Conservation (phyloP, 1,140 invertebrate species). For the Dinoponera quadriceps region DNA sequence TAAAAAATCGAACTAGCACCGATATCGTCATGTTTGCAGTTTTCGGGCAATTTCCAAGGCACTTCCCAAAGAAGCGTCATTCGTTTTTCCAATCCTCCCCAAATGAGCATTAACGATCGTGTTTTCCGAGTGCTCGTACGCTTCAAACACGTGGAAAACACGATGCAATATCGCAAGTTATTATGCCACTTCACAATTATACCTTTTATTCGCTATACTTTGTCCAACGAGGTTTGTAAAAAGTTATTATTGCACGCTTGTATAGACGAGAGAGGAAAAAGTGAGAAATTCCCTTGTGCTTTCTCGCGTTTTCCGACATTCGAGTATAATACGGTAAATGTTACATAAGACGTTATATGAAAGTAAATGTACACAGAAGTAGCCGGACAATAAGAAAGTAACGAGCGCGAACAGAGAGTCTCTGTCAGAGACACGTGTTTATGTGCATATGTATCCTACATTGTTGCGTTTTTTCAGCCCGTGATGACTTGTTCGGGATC, state of each 20-base stretch:
- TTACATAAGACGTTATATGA: conserved; percentile 27
- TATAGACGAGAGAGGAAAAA: background rate
- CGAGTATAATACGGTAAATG: conserved; percentile 23
- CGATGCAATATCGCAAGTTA: background rate
- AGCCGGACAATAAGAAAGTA: conserved; percentile 48
- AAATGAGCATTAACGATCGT: background rate
- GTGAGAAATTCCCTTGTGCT: conserved; percentile 28
- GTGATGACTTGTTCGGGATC: conserved; percentile 24
- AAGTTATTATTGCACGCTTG: background rate
- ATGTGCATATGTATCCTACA: conserved; percentile 2
- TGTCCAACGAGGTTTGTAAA: background rate
- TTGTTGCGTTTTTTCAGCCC: conserved; percentile 8
- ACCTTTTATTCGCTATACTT: too few relatives aligned
- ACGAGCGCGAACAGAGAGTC: background rate
- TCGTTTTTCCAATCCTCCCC: background rate
- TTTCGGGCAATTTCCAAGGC: background rate
- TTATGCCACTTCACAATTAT: background rate
- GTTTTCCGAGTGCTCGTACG: background rate
- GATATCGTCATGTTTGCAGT: conserved; percentile 2
- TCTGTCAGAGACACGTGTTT: background rate
- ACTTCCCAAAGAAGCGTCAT: conserved; percentile 9
- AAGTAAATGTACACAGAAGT: conserved; percentile 45
- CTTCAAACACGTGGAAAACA: background rate
- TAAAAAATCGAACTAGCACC: conserved; percentile 26
- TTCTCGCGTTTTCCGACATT: conserved; percentile 58